phyloP scores from a whole-genome alignment of 2,113 vertebrate species.

The crab-eating macaque (Macaca fascicularis) region DNA sequence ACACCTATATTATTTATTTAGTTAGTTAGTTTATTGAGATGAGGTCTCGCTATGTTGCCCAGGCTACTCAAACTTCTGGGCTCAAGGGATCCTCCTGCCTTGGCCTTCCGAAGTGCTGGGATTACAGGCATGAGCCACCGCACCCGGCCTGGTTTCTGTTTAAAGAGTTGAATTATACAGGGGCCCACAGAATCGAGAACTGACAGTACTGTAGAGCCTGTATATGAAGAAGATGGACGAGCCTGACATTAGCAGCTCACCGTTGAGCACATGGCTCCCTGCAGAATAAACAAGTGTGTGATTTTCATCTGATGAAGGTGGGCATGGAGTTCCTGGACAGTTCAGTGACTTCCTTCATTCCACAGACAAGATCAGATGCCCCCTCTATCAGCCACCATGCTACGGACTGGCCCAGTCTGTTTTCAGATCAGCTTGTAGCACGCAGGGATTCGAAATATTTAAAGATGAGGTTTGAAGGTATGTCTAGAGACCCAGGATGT shows the following conservation, averaged over 20 bases:
- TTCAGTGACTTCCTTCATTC: not conserved
- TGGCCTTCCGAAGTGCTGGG: too few relatives aligned
- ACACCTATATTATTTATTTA: too few relatives aligned
- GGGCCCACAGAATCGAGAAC: not conserved
- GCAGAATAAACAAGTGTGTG: not conserved
- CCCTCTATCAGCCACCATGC: not conserved
- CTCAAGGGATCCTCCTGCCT: too few relatives aligned
- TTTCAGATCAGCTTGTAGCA: not conserved
- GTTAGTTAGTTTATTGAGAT: too few relatives aligned
- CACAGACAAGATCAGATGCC: not conserved
- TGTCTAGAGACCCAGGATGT: not conserved
- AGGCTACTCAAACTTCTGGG: too few relatives aligned
- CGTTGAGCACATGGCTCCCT: not conserved
- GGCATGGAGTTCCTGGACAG: not conserved
- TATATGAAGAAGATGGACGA: not conserved
- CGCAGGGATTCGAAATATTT: not conserved
- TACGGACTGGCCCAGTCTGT: not conserved
- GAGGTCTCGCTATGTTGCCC: too few relatives aligned
- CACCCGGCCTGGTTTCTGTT: not conserved
- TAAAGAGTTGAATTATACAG: not conserved
- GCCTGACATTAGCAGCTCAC: not conserved
- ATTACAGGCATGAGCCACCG: not conserved
- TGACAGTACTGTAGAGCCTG: not conserved
- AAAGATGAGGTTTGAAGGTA: not conserved
- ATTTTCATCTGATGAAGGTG: constrained; percentile 11